These are phyloP conservation scores for Chaetura pelagica DNA, from an alignment of 2,113 vertebrate species.

Conservation along the genomic window DNA sequence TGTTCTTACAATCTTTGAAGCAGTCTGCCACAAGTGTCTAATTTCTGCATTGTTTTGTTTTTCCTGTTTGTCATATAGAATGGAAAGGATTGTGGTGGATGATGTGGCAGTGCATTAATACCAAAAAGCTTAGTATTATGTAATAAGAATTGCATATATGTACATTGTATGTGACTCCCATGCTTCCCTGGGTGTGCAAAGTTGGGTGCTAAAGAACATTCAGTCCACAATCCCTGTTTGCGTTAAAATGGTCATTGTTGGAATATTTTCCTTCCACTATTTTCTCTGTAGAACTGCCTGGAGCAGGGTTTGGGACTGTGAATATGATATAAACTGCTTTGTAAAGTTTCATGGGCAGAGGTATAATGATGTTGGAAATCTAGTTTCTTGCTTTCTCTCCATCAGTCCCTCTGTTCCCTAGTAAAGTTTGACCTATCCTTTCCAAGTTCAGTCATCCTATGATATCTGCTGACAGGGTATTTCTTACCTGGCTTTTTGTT, in stretches of 20 bases:
- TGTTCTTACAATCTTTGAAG: not conserved
- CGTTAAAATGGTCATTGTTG: not conserved
- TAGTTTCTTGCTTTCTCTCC: not conserved
- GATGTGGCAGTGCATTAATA: not conserved
- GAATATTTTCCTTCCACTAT: not conserved
- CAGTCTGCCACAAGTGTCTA: not conserved
- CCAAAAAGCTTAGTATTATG: not conserved
- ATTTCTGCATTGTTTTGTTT: not conserved
- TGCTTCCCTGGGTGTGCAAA: not conserved
- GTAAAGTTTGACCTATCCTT: not conserved
- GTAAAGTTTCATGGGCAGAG: not conserved
- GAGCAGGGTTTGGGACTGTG: accelerated
- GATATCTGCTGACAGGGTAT: not conserved
- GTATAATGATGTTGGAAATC: not conserved
- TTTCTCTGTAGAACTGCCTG: not conserved
- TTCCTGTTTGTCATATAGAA: not conserved
- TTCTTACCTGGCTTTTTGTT: not conserved
- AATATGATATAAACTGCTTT: not conserved
- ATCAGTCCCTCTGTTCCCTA: not conserved
- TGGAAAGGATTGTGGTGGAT: not conserved
- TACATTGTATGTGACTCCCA: not conserved
- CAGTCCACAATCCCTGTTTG: accelerated
- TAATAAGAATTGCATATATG: not conserved
- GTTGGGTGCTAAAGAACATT: not conserved
- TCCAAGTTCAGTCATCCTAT: not conserved